Evolutionary conservation across 2,888 invertebrate species (phyloP), one percentile per base, ranked within the genome.

Genomic region (Resseliella maxima): DNA sequence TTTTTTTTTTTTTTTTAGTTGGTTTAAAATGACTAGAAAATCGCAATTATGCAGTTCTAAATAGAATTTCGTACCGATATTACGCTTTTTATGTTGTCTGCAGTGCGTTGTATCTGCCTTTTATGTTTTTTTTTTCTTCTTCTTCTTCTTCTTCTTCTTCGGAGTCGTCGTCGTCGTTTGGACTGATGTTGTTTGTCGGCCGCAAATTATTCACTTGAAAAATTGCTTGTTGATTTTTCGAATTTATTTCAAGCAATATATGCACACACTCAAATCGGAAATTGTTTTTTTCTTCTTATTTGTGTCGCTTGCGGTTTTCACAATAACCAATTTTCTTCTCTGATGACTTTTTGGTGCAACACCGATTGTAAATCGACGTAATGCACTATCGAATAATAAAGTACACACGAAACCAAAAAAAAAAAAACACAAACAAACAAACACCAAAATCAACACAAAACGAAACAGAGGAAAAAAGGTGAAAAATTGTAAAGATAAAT

Each of bases 51-150:
- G 72, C 72, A 72, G 72, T 72, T 72, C 72, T 72, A 31, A 72
- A 72, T 72, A 72, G 72, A 72, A 72, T 72, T 15, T 72, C 31
- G 15, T 72, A 72, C 72, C 72, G 72, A 72, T 72, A n/a, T 72
- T 72, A 0, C 31, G 72, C 12, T 15, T 27, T 12, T 59, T 3
- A 18, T 35, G 27, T 35, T 72, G 72, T 72, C 59, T 59, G 59
- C 59, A 59, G 59, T 27, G 59, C 27, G 59, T 59, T 21, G 18
- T 18, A 10, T 50, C 12, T 5, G 41, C 6, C 15, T n/a, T 3
- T 59, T 24, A 24, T 59, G 2, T n/a, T 24, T 24, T n/a, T 59
- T 59, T 24, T 59, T 1, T 24, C 12, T 41, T 41, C 5, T 41
- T 41, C 6, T 41, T 41, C 41, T 5, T 12, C 41, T 41, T 8